Evolutionary conservation across 2,888 invertebrate species (phyloP), one percentile per base, ranked within the genome.

Genomic region (Cheiracanthium punctorium): DNA sequence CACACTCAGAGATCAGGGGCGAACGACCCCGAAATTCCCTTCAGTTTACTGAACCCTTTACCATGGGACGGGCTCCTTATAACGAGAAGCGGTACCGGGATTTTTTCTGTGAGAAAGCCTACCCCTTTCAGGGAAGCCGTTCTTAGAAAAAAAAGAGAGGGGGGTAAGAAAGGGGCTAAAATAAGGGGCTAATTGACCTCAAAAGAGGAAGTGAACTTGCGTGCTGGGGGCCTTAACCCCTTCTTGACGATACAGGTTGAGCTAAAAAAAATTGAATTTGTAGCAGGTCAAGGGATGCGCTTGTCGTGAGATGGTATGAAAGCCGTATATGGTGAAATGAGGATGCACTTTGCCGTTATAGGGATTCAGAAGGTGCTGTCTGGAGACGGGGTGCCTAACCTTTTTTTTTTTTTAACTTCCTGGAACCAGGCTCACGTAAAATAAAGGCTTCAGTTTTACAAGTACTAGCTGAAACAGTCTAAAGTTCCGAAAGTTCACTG

Each of bases 11-110:
- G 17, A 43, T 14, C n/a, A 71, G 82, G 82, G 82, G 82, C 82
- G 77, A 84, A 84, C 72, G 82, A 84, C 77, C 82, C 67, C 67
- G 43, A 69, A n/a, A 32, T 69, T 69, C 69, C 69, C 69, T 76
- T 69, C 71, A 72, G 82, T 72, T 84, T 72, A 72, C 72, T 77
- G 82, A 84, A n/a, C 82, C 77, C 82, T 43, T n/a, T n/a, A n/a
- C n/a, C 58, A 58, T 58, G 24, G 58, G 58, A 24, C 58, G 43
- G 43, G 72, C 43, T 24, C 24, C 41, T 73, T 58, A 20, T 32
- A 17, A 43, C 70, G 29, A 52, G 52, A 32, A 65, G 52, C 5
- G 37, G 70, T 69, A 70, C 43, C 43, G 64, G 32, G 58, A 58
- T 73, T 41, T 32, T 73, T 41, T 32, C 71, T 77, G 82, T 65